phyloP scores from a whole-genome alignment of 2,113 vertebrate genomes.

The Phoenicopterus ruber region DNA sequence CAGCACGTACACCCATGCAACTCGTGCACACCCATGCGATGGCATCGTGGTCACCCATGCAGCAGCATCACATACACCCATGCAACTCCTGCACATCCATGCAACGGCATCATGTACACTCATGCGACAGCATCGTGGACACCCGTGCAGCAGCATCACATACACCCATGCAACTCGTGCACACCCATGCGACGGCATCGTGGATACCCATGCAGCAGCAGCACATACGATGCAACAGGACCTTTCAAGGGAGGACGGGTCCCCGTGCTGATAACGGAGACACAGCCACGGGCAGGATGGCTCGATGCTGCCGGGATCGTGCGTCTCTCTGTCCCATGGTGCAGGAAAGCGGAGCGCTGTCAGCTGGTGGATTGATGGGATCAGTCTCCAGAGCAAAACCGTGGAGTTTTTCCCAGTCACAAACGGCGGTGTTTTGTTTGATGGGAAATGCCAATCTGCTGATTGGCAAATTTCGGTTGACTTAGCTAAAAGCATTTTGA shows the following conservation, averaged over 20 bases:
- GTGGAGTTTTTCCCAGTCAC: not conserved
- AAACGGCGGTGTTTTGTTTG: not conserved
- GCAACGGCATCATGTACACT: not conserved
- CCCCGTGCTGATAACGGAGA: not conserved
- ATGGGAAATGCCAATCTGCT: not conserved
- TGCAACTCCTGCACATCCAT: too few relatives aligned
- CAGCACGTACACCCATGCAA: too few relatives aligned
- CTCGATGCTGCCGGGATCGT: not conserved
- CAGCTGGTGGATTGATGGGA: not conserved
- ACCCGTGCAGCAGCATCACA: not conserved
- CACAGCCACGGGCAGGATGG: not conserved
- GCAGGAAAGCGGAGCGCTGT: not conserved
- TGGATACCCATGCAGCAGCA: too few relatives aligned
- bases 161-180: too few relatives aligned
- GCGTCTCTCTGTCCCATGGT: not conserved
- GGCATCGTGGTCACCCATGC: too few relatives aligned
- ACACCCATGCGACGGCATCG: not conserved
- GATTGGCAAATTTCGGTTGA: not conserved
- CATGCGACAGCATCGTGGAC: too few relatives aligned
- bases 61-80: too few relatives aligned
- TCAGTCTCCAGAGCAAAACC: not conserved
- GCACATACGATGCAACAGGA: not conserved
- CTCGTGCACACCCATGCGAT: too few relatives aligned
- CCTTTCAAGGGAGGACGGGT: not conserved
- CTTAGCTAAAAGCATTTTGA: slow-evolving; percentile 15